Percentiles rank a stretch among this genome's conserved stretches.
Evolutionary conservation across 2,113 vertebrate genomes (phyloP).

Genomic region (Ammodytes marinus): DNA sequence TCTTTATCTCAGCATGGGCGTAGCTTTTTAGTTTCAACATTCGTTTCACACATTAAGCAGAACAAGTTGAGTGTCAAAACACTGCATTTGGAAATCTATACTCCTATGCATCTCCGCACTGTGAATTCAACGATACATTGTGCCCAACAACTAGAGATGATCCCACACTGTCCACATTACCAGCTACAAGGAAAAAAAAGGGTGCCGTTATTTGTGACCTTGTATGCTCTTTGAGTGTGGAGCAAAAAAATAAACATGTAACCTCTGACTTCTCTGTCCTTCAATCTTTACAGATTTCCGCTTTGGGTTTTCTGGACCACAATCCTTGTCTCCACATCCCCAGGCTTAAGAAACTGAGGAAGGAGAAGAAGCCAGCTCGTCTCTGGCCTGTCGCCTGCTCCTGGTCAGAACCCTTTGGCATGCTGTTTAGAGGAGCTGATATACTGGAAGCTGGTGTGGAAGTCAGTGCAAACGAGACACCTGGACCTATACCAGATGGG

Average conservation of each 20-base stretch:
- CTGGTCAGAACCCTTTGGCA: constrained; percentile 56
- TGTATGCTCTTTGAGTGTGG: neutral
- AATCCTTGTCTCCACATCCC: constrained; percentile 13
- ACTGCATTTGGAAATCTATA: no score
- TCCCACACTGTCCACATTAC: neutral
- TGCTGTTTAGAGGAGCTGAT: constrained; percentile 55
- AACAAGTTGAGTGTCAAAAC: no score
- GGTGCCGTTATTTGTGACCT: neutral
- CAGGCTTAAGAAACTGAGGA: neutral
- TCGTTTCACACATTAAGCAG: no score
- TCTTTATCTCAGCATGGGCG: constrained; percentile 31
- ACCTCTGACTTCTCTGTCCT: constrained; percentile 20
- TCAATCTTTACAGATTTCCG: constrained; percentile 36
- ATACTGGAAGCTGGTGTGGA: constrained; percentile 29
- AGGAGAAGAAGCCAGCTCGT: constrained; percentile 13
- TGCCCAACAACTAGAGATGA: constrained; percentile 19
- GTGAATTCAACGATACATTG: constrained; percentile 28
- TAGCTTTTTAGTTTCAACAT: no score
- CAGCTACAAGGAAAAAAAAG: constrained; percentile 5
- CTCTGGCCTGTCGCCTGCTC: constrained; percentile 54
- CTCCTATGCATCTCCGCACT: constrained; percentile 11
- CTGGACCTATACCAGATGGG: constrained; percentile 68
- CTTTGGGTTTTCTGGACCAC: constrained; percentile 15
- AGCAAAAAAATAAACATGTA: neutral
- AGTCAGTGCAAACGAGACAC: constrained; percentile 52